These are phyloP conservation scores for Homarus gammarus DNA, from an alignment of 2,888 invertebrate genomes.

Conservation along the genomic window DNA sequence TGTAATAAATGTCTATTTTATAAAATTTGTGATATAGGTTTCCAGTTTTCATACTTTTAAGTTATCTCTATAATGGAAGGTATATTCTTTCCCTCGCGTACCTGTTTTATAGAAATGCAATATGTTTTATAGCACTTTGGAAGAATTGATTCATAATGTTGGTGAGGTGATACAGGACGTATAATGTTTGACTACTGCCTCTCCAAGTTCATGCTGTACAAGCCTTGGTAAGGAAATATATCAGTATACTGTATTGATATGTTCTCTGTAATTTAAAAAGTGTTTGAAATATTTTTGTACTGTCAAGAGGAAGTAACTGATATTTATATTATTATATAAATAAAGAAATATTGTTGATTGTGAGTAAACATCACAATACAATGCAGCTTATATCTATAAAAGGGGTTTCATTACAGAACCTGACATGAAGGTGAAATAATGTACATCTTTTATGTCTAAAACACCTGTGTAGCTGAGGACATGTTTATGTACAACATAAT, in stretches of 20 bases:
- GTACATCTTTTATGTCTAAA: too few relatives aligned
- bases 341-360: not conserved
- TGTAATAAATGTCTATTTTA: too few relatives aligned
- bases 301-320: not conserved
- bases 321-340: not conserved
- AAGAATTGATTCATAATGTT: not conserved
- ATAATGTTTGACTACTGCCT: not conserved
- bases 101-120: not conserved
- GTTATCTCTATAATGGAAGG: not conserved
- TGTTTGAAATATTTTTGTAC: slow-evolving; percentile 6
- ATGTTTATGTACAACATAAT: too few relatives aligned
- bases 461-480: too few relatives aligned
- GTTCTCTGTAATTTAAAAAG: not conserved
- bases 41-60: not conserved
- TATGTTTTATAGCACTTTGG: not conserved
- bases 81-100: not conserved
- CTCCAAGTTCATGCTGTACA: not conserved
- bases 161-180: not conserved
- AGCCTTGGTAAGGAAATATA: not conserved
- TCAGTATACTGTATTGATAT: not conserved
- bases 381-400: not conserved
- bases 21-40: not conserved
- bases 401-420: not conserved
- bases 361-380: not conserved
- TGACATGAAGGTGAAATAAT: not conserved